Evolutionary conservation across 2,113 vertebrate species (phyloP), one percentile per base, ranked within the genome.

Genomic region (Antechinus flavipes): DNA sequence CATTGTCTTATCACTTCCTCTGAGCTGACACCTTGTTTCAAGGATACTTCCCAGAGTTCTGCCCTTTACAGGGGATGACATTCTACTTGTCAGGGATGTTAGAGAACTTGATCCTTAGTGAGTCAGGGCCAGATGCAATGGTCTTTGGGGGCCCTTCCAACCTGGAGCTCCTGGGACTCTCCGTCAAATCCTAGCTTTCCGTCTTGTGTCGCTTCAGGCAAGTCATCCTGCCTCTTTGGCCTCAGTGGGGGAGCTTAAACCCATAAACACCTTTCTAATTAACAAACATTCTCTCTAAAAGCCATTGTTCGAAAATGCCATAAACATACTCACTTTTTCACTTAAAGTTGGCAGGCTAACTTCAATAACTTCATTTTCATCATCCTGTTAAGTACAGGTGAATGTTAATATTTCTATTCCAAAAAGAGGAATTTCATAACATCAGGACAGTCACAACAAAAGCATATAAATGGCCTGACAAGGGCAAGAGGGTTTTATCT

Each of bases 291-390:
- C 93, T 91, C 49, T 90, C 58, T 54, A 47, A 8, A 90, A 22
- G 76, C 10, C 1, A 47, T 35, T 3, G 0, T 24, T 30, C 8
- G 8, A 90, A 91, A 54, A 50, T 8, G 2, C 30, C 12, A 22
- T 0, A 0, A 89, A 27, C 27, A 23, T 14, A 94, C 98, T 98
- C 97, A 99, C 99, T 98, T 98, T 98, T 8, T 97, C 98, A 27
- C 98, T 98, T 92, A 99, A 95, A 68, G 98, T 52, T 0, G 99
- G 98, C 0, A 98, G 90, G 14, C 95, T 91, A 0, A 98, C 99
- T 91, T 97, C 97, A 99, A 97, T 95, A 50, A 19, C 55, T 0
- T 30, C 95, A 12, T 95, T 90, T 54, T 95, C 92, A 95, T 97
- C 97, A 0, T 95, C 93, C 99, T 99, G 97, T 54, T 95, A 93